A percentile compares a stretch with the other conserved stretches of the same genome.
Evolutionary conservation across 2,113 vertebrate genomes (phyloP).

Genomic region (Tauraco erythrolophus): DNA sequence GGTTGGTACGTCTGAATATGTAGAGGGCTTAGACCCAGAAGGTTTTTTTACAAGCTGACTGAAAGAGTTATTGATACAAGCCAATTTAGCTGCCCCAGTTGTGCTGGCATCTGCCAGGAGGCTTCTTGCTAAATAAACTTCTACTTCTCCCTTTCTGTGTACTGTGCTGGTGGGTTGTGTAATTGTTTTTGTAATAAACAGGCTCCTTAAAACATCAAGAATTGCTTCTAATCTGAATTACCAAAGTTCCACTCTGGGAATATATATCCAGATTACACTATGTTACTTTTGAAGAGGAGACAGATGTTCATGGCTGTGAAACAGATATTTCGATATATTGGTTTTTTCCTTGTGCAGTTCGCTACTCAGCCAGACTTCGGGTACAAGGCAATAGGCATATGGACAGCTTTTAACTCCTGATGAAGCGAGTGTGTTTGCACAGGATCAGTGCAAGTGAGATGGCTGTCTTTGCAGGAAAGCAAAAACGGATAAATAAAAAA

Average conservation of each 20-base stretch:
- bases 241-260: conserved; percentile 72
- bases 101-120: conserved; percentile 55
- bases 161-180: conserved; percentile 43
- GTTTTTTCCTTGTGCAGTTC: conserved; percentile 33
- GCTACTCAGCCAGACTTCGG: conserved; percentile 49
- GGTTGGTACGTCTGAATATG: not conserved
- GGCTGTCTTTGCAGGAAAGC: not conserved
- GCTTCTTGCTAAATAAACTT: conserved; percentile 55
- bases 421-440: conserved; percentile 22
- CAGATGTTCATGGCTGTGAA: conserved; percentile 73
- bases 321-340: conserved; percentile 65
- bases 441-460: not conserved
- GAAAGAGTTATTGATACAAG: conserved; percentile 53
- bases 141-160: conserved; percentile 40
- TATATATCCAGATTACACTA: conserved; percentile 74
- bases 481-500: not conserved
- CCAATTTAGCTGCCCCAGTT: conserved; percentile 53
- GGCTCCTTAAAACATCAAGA: conserved; percentile 66
- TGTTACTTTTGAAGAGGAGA: conserved; percentile 67
- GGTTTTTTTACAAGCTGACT: conserved; percentile 45
- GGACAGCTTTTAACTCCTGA: conserved; percentile 53
- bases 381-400: conserved; percentile 57
- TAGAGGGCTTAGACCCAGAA: conserved; percentile 6
- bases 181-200: conserved; percentile 72
- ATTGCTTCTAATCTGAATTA: conserved; percentile 76